Conservation (phyloP, 1,140 invertebrate species). For the Gyrodactylus bullatarudis region DNA sequence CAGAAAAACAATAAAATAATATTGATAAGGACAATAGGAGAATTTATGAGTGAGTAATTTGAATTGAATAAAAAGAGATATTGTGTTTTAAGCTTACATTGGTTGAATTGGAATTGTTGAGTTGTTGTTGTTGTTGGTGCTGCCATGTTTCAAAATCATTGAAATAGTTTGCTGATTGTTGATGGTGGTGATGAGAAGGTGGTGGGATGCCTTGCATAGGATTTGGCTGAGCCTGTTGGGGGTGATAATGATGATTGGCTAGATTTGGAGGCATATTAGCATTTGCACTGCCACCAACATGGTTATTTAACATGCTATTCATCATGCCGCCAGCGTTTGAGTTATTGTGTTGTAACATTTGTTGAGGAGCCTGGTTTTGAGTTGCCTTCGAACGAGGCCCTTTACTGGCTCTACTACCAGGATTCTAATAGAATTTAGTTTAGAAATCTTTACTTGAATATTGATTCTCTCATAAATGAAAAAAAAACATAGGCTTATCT, state of each 20-base stretch:
- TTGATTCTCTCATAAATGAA: too few relatives aligned
- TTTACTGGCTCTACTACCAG: neutral
- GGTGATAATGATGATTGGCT: neutral
- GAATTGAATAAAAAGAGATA: too few relatives aligned
- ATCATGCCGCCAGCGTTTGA: too few relatives aligned
- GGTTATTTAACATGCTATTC: neutral
- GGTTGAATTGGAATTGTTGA: too few relatives aligned
- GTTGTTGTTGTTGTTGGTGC: neutral
- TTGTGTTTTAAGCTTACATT: too few relatives aligned
- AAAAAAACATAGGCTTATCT: too few relatives aligned
- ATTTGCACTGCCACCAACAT: neutral
- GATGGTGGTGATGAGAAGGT: neutral
- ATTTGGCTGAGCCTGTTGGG: neutral
- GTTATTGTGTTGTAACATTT: neutral
- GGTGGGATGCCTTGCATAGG: too few relatives aligned
- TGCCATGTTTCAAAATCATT: neutral
- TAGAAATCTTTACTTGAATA: neutral
- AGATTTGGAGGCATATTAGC: neutral
- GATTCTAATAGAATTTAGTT: neutral
- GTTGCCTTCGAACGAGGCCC: neutral
- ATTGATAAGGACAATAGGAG: too few relatives aligned
- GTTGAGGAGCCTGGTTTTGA: neutral
- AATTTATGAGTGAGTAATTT: too few relatives aligned
- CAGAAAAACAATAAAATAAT: too few relatives aligned
- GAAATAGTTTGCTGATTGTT: neutral